Evolutionary conservation across 2,113 vertebrate species (phyloP), one percentile per base, ranked within the genome.

Genomic region (Aramus guarauna): DNA sequence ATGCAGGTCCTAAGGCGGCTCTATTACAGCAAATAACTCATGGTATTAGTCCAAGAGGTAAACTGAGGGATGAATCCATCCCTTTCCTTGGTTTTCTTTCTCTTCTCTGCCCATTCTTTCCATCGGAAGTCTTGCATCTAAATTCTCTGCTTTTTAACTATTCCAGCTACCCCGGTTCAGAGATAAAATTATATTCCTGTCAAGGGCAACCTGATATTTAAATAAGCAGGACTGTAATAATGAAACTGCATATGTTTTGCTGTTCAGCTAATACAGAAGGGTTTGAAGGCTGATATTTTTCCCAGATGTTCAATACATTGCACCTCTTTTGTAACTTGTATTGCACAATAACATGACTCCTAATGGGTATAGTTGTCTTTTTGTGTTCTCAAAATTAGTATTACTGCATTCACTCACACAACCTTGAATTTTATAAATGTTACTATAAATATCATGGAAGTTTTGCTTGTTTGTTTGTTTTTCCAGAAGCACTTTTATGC

Each of bases 181-280:
- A 94, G 68, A 63, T 74, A 77, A 95, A 88, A 75, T 82, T 75
- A 75, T 86, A 39, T 64, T 92, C 36, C 39, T 94, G 67, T 89
- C 82, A 96, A 75, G 66, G 63, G 29, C 74, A 95, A 89, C 11
- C 27, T 63, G 71, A 72, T 94, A 94, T 85, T 97, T 95, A 96
- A 97, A 92, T 64, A 80, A 91, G 74, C 72, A 77, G 18, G 39
- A 37, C 41, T 90, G 17, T 16, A n/a, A 50, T 88, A 94, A 83
- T 93, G 48, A 69, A 67, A 78, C 43, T 80, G 11, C 92, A 34
- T 3, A 37, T 52, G 27, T 88, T 96, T 96, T 29, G 4, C 29
- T 67, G 82, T 84, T 91, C 75, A 91, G 60, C 56, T 95, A 72
- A 93, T 83, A 86, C 1, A 64, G 30, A 75, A 62, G 26, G 17